Evolutionary conservation across 64 coral and sea anemone genomes (phyloP).

Genomic region (Pocillopora damicornis): DNA sequence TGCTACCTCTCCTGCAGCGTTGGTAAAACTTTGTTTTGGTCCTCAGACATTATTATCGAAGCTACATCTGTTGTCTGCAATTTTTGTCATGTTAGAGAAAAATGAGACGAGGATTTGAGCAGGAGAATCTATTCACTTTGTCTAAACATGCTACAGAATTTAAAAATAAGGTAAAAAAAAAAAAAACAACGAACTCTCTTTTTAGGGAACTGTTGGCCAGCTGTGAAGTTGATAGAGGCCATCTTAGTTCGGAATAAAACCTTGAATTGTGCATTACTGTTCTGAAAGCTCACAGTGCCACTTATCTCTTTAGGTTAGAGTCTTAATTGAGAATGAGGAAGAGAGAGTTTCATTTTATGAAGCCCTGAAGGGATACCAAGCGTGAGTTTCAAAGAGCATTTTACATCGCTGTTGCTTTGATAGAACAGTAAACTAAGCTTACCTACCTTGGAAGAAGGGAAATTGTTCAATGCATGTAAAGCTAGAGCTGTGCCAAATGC

Average conservation of each 20-base stretch:
- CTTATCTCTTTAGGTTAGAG: slow-evolving; percentile 48
- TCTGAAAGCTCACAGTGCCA: not conserved
- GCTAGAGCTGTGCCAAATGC: no score
- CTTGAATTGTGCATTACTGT: not conserved
- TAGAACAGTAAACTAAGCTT: no score
- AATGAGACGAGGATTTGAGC: slow-evolving; percentile 79
- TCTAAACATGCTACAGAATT: slow-evolving; percentile 85
- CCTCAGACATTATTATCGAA: not conserved
- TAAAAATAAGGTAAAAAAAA: slow-evolving; percentile 78
- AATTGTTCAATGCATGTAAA: no score
- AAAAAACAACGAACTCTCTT: not conserved
- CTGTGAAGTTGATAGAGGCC: not conserved
- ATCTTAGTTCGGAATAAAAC: not conserved
- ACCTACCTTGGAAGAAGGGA: no score
- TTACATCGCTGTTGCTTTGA: not conserved
- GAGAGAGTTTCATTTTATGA: slow-evolving; percentile 74
- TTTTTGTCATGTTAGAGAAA: not conserved
- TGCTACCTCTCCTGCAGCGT: not conserved
- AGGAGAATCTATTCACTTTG: slow-evolving; percentile 74
- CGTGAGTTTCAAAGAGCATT: slow-evolving; percentile 30
- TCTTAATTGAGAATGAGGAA: slow-evolving; percentile 78
- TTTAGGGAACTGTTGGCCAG: not conserved
- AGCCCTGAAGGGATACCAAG: slow-evolving; percentile 71
- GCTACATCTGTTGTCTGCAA: not conserved
- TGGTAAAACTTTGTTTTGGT: no score